Percentiles rank a stretch among this genome's conserved stretches.
Evolutionary conservation across 1,140 invertebrate genomes (phyloP).

Genomic region (Rhagoletis pomonella): DNA sequence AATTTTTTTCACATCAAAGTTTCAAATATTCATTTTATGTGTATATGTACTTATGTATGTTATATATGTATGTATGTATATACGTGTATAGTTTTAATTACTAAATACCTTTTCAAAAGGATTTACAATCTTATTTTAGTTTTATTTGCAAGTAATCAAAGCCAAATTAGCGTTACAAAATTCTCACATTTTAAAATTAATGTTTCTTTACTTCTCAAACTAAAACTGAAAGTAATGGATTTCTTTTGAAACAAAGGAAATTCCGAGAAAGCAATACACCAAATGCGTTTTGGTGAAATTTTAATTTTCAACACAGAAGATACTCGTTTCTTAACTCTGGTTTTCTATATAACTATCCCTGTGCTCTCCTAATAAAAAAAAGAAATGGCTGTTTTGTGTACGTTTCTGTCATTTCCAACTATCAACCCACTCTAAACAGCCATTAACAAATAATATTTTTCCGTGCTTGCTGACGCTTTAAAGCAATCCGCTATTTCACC

Average conservation of each 20-base stretch:
- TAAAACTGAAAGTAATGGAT: neutral
- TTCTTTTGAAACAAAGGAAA: neutral
- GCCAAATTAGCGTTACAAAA: neutral
- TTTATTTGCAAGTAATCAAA: conserved; percentile 10
- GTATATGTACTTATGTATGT: neutral
- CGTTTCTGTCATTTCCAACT: neutral
- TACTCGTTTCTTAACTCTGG: neutral
- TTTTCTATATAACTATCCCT: conserved; percentile 43
- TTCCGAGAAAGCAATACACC: neutral
- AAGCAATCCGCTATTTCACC: neutral
- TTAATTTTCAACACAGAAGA: conserved; percentile 26
- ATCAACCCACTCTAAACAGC: neutral
- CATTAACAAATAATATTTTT: neutral
- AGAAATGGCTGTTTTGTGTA: neutral
- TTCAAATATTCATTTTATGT: too few species aligned
- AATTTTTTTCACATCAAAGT: too few species aligned
- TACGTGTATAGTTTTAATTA: neutral
- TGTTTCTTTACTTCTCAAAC: neutral
- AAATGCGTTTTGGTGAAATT: neutral
- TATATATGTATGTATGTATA: neutral
- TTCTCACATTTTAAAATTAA: neutral
- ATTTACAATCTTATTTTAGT: neutral
- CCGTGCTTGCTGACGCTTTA: neutral
- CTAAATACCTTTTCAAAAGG: conserved; percentile 4
- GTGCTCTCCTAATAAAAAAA: conserved; percentile 45